A percentile compares a stretch with the other conserved stretches of the same genome.
phyloP scores from a whole-genome alignment of 2,113 vertebrate species.

The Erinaceus europaeus region DNA sequence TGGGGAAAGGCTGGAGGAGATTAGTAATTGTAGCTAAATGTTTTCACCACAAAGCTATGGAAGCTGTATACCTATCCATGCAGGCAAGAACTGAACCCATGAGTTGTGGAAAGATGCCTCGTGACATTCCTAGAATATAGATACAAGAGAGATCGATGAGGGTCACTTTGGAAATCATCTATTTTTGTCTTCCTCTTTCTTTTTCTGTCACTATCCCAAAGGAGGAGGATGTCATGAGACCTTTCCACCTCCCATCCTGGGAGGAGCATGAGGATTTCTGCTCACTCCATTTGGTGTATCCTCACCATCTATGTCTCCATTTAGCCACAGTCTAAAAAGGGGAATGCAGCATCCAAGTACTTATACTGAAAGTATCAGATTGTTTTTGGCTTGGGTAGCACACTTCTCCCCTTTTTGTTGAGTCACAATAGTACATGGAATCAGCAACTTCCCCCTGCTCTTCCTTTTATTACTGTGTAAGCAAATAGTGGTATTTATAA shows the following conservation, averaged over 20 bases:
- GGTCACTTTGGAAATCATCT: neutral
- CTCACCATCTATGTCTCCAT: neutral
- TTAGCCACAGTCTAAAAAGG: neutral
- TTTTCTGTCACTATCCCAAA: too few relatives aligned
- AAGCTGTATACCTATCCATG: neutral
- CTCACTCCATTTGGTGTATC: neutral
- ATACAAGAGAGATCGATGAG: too few relatives aligned
- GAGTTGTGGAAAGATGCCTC: neutral
- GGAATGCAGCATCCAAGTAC: neutral
- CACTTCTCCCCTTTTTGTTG: too few relatives aligned
- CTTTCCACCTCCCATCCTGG: neutral
- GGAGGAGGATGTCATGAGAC: neutral
- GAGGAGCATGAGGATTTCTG: neutral
- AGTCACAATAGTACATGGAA: too few relatives aligned
- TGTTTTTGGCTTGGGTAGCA: too few relatives aligned
- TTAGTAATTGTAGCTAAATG: neutral
- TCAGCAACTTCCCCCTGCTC: too few relatives aligned
- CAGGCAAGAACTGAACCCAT: neutral
- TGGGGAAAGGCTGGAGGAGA: neutral
- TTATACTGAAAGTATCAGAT: too few relatives aligned
- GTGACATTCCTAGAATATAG: neutral
- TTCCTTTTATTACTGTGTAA: too few relatives aligned
- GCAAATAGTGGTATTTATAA: too few relatives aligned
- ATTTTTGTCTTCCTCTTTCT: too few relatives aligned
- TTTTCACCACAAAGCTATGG: fast-evolving